Base-by-base conservation (phyloP, 64 coral and sea anemone genomes). In the Platygyra sinensis region DNA sequence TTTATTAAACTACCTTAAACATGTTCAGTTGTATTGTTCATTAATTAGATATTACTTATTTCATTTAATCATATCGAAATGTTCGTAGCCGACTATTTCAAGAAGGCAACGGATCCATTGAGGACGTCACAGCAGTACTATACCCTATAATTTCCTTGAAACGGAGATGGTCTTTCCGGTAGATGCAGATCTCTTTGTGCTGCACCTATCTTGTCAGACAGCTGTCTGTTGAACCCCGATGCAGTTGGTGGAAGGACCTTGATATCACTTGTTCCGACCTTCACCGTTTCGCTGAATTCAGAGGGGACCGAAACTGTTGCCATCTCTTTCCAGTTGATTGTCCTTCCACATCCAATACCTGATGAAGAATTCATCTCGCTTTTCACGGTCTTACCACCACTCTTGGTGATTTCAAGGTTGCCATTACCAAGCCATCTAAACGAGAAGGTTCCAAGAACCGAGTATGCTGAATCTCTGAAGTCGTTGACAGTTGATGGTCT, bases 301-400 rank as follows among this genome's bases (percentile, higher is more conserved):
- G n/a, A n/a, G n/a, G n/a, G n/a, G n/a, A n/a, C n/a, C n/a, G n/a
- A n/a, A n/a, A n/a, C n/a, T n/a, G n/a, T n/a, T n/a, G n/a, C n/a
- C n/a, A n/a, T n/a, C n/a, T n/a, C n/a, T n/a, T 77, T 77, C 75
- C 75, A 77, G 75, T 77, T 77, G 75, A 77, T 77, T 77, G 75
- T 25, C 75, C 27, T 77, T 50, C 75, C 75, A 25, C 75, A 77
- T 77, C 75, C 75, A 77, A 77, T 39, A 39, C 2, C 2, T 39
- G 38, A 25, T 55, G 5, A 28, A 55, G 52, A 30, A 55, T n/a
- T 52, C 9, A 1, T n/a, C 28, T 31, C 51, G 13, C 11, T 11
- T 28, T 59, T 55, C 52, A 52, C 25, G 8, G 20, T 59, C 52
- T 57, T 79, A 17, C 24, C 10, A 27, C 77, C 10, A 12, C 24